Evolutionary conservation across 2,888 invertebrate genomes (phyloP), one percentile per base, ranked within the genome.

Genomic region (Andrena marginata): DNA sequence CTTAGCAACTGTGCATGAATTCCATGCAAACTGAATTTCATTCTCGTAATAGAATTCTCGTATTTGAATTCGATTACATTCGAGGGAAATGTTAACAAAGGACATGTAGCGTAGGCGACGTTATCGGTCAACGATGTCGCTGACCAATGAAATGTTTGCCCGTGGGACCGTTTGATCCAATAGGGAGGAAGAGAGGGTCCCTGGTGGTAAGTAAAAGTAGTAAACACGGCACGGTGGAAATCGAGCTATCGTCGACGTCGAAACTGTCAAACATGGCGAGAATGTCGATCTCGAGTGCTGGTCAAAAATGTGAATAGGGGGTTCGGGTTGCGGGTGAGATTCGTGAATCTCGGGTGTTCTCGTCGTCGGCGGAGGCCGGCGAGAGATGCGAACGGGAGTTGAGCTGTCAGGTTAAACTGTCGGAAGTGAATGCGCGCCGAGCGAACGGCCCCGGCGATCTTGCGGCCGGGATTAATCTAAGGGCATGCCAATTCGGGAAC

Each of bases 191-290:
- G 72, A 56, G 49, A 80, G 13, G 80, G 63, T 51, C 62, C 54
- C 80, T 73, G 68, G 80, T 80, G 80, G 73, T 72, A 80, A 80
- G 80, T 80, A 80, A 80, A 80, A 80, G 80, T 80, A 80, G 80
- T 80, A 82, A 80, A 80, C 81, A 80, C 33, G 63, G 80, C 80
- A 75, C 65, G 81, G 65, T 82, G 65, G 60, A 75, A 75, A 82
- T 81, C 75, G 75, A 81, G 82, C 81, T 81, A 82, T 76, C 82
- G 82, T 95, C 95, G 95, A 95, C 95, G 94, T 95, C 94, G 94
- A 95, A 95, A 93, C 94, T 94, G 95, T 95, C 93, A 94, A 94
- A 94, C 94, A 94, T 95, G 95, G 94, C 94, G 94, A 94, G 93
- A 93, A 81, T 84, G 85, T 85, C 80, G 84, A 85, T 85, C 85